Conservation (phyloP, 2,797 vertebrate species). For the Phalanger gymnotis region DNA sequence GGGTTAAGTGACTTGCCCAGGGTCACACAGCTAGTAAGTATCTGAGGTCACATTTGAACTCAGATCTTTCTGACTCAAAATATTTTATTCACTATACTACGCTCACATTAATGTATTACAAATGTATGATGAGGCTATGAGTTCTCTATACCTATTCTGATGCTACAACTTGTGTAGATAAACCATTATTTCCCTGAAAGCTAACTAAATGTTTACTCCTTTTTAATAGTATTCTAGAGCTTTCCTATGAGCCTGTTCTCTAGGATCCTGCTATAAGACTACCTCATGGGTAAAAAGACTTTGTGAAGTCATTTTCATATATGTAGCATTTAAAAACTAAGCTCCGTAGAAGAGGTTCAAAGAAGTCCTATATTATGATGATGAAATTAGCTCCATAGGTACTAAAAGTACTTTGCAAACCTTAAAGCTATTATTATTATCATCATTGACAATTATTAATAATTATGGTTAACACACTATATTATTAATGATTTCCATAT, state of each 20-base stretch:
- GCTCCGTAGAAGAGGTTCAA: neutral
- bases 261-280: neutral
- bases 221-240: conserved; percentile 2
- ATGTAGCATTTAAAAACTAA: neutral
- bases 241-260: neutral
- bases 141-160: neutral
- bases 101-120: neutral
- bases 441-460: neutral
- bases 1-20: neutral
- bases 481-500: neutral
- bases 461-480: neutral
- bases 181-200: neutral
- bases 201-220: neutral
- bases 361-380: neutral
- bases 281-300: neutral
- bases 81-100: neutral
- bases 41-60: neutral
- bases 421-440: neutral
- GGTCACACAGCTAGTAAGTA: neutral
- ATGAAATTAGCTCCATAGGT: neutral
- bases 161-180: neutral
- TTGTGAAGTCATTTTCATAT: neutral
- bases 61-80: neutral
- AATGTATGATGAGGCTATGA: neutral
- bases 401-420: neutral